A percentile compares a stretch with the other conserved stretches of the same genome.
These are phyloP conservation scores for Tetropium fuscum DNA, from an alignment of 2,888 invertebrate species.

Conservation along the genomic window DNA sequence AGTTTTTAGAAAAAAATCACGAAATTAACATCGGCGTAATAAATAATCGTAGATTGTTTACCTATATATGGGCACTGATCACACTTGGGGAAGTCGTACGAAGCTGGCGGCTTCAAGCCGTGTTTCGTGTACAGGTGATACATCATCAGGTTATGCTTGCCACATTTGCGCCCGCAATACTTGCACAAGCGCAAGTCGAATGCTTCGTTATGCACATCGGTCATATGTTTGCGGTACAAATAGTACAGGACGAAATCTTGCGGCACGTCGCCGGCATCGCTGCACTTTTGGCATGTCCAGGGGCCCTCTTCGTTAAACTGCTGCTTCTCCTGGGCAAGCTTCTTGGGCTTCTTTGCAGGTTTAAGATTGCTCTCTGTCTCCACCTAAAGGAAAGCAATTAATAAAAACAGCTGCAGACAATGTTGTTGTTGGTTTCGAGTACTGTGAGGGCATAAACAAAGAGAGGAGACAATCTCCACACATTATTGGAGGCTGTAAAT, in stretches of 20 bases:
- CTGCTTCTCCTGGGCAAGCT: constrained; percentile 9
- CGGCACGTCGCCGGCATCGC: constrained; percentile 71
- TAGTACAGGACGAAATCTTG: constrained; percentile 82
- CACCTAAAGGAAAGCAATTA: neutral
- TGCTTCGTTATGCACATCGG: constrained; percentile 82
- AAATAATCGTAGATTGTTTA: constrained; percentile 25
- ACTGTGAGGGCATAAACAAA: too few species aligned
- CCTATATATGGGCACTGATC: constrained; percentile 77
- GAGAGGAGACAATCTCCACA: too few species aligned
- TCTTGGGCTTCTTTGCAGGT: constrained; percentile 3
- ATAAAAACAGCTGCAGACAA: too few species aligned
- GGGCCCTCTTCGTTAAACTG: constrained; percentile 76
- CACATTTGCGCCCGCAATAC: constrained; percentile 84
- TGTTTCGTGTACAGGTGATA: constrained; percentile 87
- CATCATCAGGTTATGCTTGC: constrained; percentile 78
- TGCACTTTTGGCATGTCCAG: constrained; percentile 86
- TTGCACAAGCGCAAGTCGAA: constrained; percentile 85
- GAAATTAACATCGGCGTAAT: neutral
- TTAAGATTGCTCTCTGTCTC: constrained; percentile 7
- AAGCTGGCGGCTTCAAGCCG: constrained; percentile 77
- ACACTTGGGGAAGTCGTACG: constrained; percentile 83
- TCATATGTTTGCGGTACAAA: constrained; percentile 84
- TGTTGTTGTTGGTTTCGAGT: too few species aligned
- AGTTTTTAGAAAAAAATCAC: too few species aligned
- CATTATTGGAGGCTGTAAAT: too few species aligned